Percentiles rank a stretch among this genome's conserved stretches.
phyloP scores from a whole-genome alignment of 2,113 vertebrate genomes.

The Gracilinanus agilis region DNA sequence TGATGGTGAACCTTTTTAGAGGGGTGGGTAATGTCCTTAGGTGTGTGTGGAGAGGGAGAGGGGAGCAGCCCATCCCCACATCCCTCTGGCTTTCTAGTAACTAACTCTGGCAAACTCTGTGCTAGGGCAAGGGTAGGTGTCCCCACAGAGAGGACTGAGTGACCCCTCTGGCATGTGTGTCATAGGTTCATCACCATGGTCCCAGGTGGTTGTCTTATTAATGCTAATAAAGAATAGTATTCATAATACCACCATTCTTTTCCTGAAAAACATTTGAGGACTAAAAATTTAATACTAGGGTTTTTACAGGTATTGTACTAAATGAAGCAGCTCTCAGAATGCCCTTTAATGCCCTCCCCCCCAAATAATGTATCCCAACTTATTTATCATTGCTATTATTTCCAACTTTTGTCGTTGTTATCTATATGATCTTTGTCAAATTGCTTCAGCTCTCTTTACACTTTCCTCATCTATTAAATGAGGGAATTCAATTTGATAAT shows the following conservation, averaged over 20 bases:
- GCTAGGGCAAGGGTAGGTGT: too few species aligned
- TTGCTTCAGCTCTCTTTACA: background rate
- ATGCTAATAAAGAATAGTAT: background rate
- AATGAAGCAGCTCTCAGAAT: background rate
- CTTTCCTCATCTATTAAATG: background rate
- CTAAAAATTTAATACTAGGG: background rate
- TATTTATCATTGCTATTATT: background rate
- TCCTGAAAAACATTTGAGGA: background rate
- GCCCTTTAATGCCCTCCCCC: background rate
- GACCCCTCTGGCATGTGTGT: too few species aligned
- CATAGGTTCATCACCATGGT: too few species aligned
- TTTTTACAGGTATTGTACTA: background rate
- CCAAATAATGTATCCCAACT: background rate
- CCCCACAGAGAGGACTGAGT: too few species aligned
- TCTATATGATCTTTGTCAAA: background rate
- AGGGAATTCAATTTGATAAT: background rate
- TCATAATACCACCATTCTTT: background rate
- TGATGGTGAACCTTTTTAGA: too few species aligned
- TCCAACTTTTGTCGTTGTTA: background rate
- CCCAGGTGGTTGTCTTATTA: background rate
- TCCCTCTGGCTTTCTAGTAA: too few species aligned
- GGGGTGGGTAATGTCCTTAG: too few species aligned
- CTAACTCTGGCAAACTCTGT: too few species aligned
- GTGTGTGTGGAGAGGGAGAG: too few species aligned
- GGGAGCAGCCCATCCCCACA: too few species aligned